A percentile compares a stretch with the other conserved stretches of the same genome.
These are phyloP conservation scores for Prietella phreatophila DNA, from an alignment of 2,113 vertebrate species.

Conservation along the genomic window DNA sequence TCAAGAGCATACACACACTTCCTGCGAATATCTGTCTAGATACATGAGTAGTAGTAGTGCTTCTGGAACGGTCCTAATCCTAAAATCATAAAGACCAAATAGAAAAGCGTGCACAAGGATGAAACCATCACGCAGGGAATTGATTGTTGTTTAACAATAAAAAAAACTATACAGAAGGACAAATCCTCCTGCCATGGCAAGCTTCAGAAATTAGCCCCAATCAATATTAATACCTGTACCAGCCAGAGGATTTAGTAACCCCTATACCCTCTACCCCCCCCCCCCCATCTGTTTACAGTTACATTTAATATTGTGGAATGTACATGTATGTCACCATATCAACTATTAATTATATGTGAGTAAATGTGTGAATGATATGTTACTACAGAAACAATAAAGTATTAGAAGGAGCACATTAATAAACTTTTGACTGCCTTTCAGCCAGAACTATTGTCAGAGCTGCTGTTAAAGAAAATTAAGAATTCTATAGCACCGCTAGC, in stretches of 20 bases:
- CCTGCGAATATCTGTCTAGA: neutral
- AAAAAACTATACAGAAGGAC: neutral
- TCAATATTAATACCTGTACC: conserved; percentile 24
- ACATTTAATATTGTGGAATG: neutral
- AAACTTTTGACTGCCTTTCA: neutral
- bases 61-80: neutral
- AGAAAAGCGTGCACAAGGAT: neutral
- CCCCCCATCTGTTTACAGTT: conserved; percentile 28
- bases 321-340: neutral
- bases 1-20: conserved; percentile 15
- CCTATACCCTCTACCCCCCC: conserved; percentile 73
- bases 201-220: conserved; percentile 1
- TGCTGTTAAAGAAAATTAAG: neutral
- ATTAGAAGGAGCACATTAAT: neutral
- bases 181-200: neutral
- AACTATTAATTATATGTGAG: neutral
- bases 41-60: neutral
- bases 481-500: neutral
- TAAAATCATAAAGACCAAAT: neutral
- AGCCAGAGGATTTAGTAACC: conserved; percentile 19
- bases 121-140: neutral
- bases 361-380: neutral
- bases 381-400: neutral
- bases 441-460: neutral
- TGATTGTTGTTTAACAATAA: neutral